phyloP scores from a whole-genome alignment of 2,888 invertebrate genomes.

The Parnassius glacialis region DNA sequence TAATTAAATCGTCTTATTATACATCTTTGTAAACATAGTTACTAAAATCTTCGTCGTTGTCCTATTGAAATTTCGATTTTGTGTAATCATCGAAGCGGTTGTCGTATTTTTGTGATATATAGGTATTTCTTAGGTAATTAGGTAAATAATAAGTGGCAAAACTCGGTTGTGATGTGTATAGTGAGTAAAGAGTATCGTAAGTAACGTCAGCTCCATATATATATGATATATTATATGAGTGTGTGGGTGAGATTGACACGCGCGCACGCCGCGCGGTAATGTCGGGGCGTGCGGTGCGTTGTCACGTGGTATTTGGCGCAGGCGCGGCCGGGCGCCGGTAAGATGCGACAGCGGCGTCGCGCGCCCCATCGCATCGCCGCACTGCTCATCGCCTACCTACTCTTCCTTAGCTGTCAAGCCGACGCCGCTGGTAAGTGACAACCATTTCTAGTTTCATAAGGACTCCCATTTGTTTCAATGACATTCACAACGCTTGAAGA shows the following conservation, averaged over 20 bases:
- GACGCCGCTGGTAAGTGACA: slow-evolving; percentile 69
- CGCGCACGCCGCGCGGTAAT: slow-evolving; percentile 66
- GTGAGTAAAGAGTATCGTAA: slow-evolving; percentile 67
- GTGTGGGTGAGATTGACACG: slow-evolving; percentile 39
- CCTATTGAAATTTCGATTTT: slow-evolving; percentile 64
- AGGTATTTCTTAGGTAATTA: slow-evolving; percentile 38
- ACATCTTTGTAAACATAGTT: slow-evolving; percentile 31
- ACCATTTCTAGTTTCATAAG: slow-evolving; percentile 24
- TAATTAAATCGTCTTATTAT: slow-evolving; percentile 33
- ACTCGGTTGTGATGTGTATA: slow-evolving; percentile 81
- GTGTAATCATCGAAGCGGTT: slow-evolving; percentile 77
- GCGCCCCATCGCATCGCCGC: slow-evolving; percentile 71
- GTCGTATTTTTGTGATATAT: slow-evolving; percentile 79
- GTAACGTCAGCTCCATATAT: slow-evolving; percentile 43
- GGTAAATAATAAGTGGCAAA: slow-evolving; percentile 66
- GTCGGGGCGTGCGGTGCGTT: slow-evolving; percentile 56
- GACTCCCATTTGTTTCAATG: slow-evolving; percentile 29
- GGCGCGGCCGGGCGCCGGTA: slow-evolving; percentile 77
- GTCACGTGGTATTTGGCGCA: slow-evolving; percentile 66
- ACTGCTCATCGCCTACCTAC: slow-evolving; percentile 70
- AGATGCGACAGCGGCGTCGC: slow-evolving; percentile 77
- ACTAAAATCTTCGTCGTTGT: slow-evolving; percentile 52
- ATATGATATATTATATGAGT: slow-evolving; percentile 19
- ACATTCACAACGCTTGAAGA: not conserved
- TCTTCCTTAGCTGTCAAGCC: slow-evolving; percentile 70